phyloP scores from a whole-genome alignment of 2,888 invertebrate species.

The Spilarctia lutea region DNA sequence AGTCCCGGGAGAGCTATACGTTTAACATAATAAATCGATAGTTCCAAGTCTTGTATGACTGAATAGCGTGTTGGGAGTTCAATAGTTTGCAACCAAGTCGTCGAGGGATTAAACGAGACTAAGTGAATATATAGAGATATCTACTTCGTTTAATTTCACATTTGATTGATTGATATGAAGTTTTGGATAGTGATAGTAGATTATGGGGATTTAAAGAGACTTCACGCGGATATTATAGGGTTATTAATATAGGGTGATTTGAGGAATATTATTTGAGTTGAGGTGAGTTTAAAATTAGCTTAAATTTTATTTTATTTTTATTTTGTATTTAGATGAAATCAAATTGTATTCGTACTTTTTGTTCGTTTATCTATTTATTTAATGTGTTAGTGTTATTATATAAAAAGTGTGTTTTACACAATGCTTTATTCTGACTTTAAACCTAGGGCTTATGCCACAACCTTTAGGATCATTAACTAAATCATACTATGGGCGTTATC shows the following conservation, averaged over 20 bases:
- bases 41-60: conserved; percentile 37
- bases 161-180: conserved; percentile 41
- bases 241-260: not conserved
- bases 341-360: no score
- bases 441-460: no score
- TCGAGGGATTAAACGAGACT: conserved; percentile 40
- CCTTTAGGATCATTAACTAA: no score
- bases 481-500: no score
- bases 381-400: no score
- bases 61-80: conserved; percentile 45
- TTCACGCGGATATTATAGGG: not conserved
- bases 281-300: not conserved
- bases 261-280: not conserved
- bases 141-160: conserved; percentile 36
- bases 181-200: conserved; percentile 12
- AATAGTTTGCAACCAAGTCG: conserved; percentile 42
- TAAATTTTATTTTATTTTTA: not conserved
- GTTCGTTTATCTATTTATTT: no score
- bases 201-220: conserved; percentile 15
- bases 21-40: conserved; percentile 53
- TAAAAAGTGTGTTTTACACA: no score
- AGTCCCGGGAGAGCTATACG: conserved; percentile 46
- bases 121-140: conserved; percentile 44
- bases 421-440: no score
- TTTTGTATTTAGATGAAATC: not conserved